phyloP scores from a whole-genome alignment of 2,797 vertebrate species.

The Sparidentex hasta region DNA sequence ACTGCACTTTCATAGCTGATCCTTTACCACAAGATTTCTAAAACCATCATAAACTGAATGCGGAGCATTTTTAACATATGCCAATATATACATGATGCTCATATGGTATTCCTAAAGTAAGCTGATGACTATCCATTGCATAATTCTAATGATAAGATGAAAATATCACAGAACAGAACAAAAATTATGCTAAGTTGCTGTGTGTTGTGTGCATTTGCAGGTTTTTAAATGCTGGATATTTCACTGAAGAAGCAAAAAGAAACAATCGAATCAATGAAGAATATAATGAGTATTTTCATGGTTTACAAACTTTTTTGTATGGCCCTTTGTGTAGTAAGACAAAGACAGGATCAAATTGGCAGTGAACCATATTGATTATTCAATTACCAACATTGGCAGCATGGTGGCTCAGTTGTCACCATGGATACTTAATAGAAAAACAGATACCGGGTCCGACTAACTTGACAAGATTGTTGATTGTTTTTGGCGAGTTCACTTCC shows the following conservation, averaged over 20 bases:
- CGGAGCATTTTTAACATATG: background rate
- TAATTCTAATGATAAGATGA: background rate
- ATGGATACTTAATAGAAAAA: slow-evolving; percentile 20
- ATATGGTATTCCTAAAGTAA: background rate
- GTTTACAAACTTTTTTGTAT: background rate
- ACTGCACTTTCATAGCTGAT: slow-evolving; percentile 54
- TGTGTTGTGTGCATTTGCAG: background rate
- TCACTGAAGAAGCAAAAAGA: background rate
- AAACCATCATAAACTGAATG: slow-evolving; percentile 13
- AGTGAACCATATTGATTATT: slow-evolving; percentile 38
- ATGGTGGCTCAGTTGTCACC: slow-evolving; percentile 12
- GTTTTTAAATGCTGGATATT: background rate
- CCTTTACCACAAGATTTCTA: slow-evolving; percentile 41
- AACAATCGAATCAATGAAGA: background rate
- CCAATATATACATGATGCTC: slow-evolving; percentile 5
- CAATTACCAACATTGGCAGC: slow-evolving; percentile 42
- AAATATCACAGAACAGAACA: background rate
- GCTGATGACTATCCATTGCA: background rate
- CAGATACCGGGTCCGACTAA: background rate
- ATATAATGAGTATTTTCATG: background rate
- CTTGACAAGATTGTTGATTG: background rate
- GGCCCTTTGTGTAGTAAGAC: background rate
- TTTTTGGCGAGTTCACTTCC: background rate
- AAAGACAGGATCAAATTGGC: slow-evolving; percentile 17
- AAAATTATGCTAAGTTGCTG: background rate